Percentiles rank a stretch among this genome's conserved stretches.
phyloP scores from a whole-genome alignment of 2,113 vertebrate genomes.

The Muntiacus reevesi region DNA sequence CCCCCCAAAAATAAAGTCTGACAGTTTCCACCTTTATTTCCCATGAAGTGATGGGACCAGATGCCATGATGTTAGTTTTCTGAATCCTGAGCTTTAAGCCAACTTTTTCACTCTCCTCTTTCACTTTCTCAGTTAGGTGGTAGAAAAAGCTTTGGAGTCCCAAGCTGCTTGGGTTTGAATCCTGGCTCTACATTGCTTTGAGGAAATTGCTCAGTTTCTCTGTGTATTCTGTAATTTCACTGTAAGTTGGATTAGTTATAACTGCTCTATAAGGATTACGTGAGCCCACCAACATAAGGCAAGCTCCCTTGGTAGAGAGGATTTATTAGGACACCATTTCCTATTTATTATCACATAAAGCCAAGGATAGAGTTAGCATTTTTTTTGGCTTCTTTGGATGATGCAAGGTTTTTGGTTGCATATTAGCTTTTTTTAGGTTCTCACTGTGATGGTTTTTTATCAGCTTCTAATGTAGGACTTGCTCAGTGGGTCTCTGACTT shows the following conservation, averaged over 20 bases:
- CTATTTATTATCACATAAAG: not conserved
- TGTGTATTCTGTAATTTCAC: not conserved
- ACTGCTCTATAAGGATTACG: not conserved
- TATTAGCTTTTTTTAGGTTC: not conserved
- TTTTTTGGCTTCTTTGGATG: not conserved
- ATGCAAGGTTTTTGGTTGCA: not conserved
- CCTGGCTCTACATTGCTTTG: not conserved
- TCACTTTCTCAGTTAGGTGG: not conserved
- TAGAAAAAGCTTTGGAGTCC: not conserved
- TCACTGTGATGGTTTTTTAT: not conserved
- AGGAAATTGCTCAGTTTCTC: not conserved
- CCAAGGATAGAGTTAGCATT: not conserved
- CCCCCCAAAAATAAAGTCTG: too few species aligned
- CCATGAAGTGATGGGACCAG: too few species aligned
- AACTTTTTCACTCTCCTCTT: too few species aligned
- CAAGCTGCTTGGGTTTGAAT: not conserved
- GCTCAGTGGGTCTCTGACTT: not conserved
- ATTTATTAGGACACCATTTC: not conserved
- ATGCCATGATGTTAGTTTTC: too few species aligned
- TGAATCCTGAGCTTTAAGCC: too few species aligned
- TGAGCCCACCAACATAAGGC: not conserved
- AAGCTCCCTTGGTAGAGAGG: not conserved
- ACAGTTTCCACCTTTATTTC: too few species aligned
- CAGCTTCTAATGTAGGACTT: not conserved
- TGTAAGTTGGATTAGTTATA: not conserved